A percentile compares a stretch with the other conserved stretches of the same genome.
phyloP scores from a whole-genome alignment of 23 tunicate species.

The Halocynthia aurantium region DNA sequence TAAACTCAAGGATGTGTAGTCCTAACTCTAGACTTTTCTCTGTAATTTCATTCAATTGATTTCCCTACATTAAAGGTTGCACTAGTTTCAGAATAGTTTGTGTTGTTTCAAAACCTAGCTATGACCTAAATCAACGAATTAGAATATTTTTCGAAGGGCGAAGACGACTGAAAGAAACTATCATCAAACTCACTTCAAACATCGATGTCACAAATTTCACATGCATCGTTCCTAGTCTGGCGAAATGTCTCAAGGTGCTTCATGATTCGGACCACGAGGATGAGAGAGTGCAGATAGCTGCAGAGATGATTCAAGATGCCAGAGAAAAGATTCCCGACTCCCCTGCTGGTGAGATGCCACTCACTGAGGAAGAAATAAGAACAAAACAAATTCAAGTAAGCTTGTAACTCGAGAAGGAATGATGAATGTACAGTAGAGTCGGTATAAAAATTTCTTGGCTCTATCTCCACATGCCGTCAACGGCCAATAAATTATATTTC shows the following conservation, averaged over 20 bases:
- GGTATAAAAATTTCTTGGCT: too few species aligned
- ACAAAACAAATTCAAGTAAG: slow-evolving; percentile 18
- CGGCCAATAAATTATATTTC: too few species aligned
- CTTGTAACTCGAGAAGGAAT: not conserved
- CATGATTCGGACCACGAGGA: slow-evolving; percentile 33
- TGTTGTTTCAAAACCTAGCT: too few species aligned
- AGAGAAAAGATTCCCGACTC: slow-evolving; percentile 28
- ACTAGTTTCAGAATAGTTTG: too few species aligned
- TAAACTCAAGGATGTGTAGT: too few species aligned
- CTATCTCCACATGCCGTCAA: too few species aligned
- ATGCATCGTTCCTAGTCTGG: slow-evolving; percentile 44
- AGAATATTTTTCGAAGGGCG: slow-evolving; percentile 33
- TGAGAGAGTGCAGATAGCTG: slow-evolving; percentile 40
- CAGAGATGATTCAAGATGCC: slow-evolving; percentile 43
- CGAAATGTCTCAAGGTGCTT: slow-evolving; percentile 23
- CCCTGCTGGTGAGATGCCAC: not conserved
- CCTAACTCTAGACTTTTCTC: too few species aligned
- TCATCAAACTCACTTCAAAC: slow-evolving; percentile 17
- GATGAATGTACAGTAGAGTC: too few species aligned
- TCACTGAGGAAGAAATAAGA: slow-evolving; percentile 37
- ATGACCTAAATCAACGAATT: too few species aligned
- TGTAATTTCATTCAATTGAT: too few species aligned
- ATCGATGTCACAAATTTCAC: slow-evolving; percentile 60
- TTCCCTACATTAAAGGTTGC: too few species aligned
- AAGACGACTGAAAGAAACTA: slow-evolving; percentile 27